A percentile compares a stretch with the other conserved stretches of the same genome.
Conservation (phyloP, 1,140 invertebrate species). For the Physella acuta region DNA sequence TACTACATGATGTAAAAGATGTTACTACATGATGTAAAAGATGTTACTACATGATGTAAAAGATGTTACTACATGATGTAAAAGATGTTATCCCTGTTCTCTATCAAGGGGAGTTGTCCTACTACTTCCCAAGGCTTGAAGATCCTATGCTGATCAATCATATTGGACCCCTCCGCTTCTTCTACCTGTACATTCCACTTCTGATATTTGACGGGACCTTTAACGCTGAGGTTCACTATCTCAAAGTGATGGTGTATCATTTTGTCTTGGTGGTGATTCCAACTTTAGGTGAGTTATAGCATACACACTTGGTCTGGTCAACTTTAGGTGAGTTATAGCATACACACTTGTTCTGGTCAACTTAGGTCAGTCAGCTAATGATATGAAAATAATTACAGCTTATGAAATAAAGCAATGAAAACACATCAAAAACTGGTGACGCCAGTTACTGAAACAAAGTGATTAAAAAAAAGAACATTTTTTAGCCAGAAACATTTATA, state of each 20-base stretch:
- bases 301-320: not conserved
- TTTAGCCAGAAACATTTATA: too few species aligned
- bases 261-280: not conserved
- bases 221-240: slow-evolving; percentile 6
- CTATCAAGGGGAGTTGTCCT: not conserved
- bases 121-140: not conserved
- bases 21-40: too few species aligned
- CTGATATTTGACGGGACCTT: slow-evolving; percentile 7
- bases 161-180: not conserved
- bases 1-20: too few species aligned
- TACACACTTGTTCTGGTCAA: not conserved
- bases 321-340: not conserved
- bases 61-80: too few species aligned
- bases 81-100: too few species aligned
- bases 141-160: not conserved
- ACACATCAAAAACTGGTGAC: too few species aligned
- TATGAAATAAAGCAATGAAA: too few species aligned
- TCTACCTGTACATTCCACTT: slow-evolving; percentile 1
- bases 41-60: too few species aligned
- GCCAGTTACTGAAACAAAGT: too few species aligned
- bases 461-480: too few species aligned
- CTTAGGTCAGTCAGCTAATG: too few species aligned
- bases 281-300: not conserved
- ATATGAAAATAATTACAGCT: too few species aligned
- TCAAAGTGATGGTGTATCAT: not conserved